phyloP scores from a whole-genome alignment of 2,888 invertebrate genomes.

The Oscheius sp. region DNA sequence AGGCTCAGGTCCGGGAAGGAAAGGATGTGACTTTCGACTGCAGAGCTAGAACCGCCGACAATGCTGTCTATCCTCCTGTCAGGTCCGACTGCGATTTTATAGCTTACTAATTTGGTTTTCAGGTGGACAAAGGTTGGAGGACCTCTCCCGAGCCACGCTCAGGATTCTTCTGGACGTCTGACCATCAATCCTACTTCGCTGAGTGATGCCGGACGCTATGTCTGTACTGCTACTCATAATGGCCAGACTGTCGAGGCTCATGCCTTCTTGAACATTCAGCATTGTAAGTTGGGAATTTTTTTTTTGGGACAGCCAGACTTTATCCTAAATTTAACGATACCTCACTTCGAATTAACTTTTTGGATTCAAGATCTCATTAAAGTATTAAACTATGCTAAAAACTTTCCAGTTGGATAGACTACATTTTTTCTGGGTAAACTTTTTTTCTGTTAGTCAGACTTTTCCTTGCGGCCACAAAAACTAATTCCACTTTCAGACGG shows the following conservation, averaged over 20 bases:
- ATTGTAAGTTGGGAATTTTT: slow-evolving; percentile 49
- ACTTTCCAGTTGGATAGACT: too few relatives aligned
- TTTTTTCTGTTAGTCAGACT: too few relatives aligned
- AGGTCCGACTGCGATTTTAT: slow-evolving; percentile 42
- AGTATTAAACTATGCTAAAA: too few relatives aligned
- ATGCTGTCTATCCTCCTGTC: slow-evolving; percentile 62
- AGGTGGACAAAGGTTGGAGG: slow-evolving; percentile 62
- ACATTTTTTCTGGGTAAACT: too few relatives aligned
- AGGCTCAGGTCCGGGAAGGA: slow-evolving; percentile 68
- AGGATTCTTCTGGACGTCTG: slow-evolving; percentile 65
- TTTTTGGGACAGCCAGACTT: too few relatives aligned
- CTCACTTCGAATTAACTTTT: too few relatives aligned
- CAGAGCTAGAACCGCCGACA: slow-evolving; percentile 68
- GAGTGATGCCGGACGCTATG: slow-evolving; percentile 67
- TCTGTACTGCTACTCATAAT: slow-evolving; percentile 68
- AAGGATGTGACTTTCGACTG: slow-evolving; percentile 72
- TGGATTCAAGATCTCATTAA: too few relatives aligned
- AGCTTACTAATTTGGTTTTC: not conserved
- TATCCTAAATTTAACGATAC: too few relatives aligned
- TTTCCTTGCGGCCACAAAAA: too few relatives aligned
- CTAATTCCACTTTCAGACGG: slow-evolving; percentile 55
- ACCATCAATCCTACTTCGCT: slow-evolving; percentile 62
- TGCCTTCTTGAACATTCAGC: slow-evolving; percentile 65
- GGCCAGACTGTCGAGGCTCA: slow-evolving; percentile 69
- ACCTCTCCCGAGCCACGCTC: slow-evolving; percentile 66